Base-by-base conservation (phyloP, 2,797 vertebrate genomes). In the Takifugu ocellatus region DNA sequence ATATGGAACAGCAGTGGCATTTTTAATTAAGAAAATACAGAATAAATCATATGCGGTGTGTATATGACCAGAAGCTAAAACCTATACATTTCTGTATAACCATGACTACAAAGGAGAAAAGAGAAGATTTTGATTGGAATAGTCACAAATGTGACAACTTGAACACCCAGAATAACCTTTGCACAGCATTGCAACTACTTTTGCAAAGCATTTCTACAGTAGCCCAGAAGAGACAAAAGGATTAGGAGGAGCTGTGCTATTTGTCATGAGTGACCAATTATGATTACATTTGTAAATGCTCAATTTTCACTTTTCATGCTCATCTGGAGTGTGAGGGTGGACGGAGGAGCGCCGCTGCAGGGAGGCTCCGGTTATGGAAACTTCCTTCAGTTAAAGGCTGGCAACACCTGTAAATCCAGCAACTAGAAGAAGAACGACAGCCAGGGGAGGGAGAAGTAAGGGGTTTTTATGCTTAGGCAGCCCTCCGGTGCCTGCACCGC, bases 321-420 rank as follows among this genome's bases (percentile, higher is more conserved):
- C n/a, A n/a, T 46, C 44, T 44, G 14, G 6, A 46, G 16, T 11
- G 3, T 2, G 44, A 21, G 44, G 44, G 44, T 64, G 71, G 71
- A 67, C 69, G 77, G 66, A 72, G 65, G 64, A 46, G 66, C 66
- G 70, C 67, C 17, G 53, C 64, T 6, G 46, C 70, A 70, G 70
- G 68, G 81, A 74, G 81, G 77, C 74, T 85, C 82, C 74, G 76
- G 75, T 74, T 66, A 84, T 81, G 83, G 88, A 81, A 79, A 85
- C 90, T 94, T 92, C 91, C 89, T 91, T 87, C 87, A 92, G 92
- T 92, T 88, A 92, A 83, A 92, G 92, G 89, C 93, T 92, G 92
- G 66, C 90, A 89, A 84, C 88, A 88, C 92, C 90, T 92, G 89
- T 92, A 93, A 95, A 92, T 93, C 91, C 90, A 85, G 84, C 92